A percentile compares a stretch with the other conserved stretches of the same genome.
Conservation (phyloP, 2,888 invertebrate genomes). For the Pandemis heparana region DNA sequence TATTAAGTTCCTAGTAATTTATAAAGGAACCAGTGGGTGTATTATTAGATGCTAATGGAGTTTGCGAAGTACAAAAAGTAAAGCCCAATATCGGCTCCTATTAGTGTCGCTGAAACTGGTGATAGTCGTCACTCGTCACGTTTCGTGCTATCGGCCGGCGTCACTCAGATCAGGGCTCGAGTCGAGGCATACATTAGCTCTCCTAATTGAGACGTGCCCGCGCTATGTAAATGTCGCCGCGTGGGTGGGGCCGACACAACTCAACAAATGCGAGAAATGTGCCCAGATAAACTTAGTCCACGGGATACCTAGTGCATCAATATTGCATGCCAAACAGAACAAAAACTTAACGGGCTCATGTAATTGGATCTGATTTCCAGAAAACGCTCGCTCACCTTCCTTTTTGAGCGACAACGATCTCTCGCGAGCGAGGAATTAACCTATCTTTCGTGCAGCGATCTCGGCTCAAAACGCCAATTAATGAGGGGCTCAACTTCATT, state of each 20-base stretch:
- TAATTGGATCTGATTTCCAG: conserved; percentile 86
- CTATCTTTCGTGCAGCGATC: conserved; percentile 85
- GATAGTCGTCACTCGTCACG: conserved; percentile 84
- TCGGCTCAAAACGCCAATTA: conserved; percentile 86
- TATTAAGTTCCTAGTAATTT: conserved; percentile 43
- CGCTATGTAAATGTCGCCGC: conserved; percentile 83
- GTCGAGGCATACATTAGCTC: conserved; percentile 86
- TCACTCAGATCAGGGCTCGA: conserved; percentile 78
- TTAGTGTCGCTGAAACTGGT: conserved; percentile 77
- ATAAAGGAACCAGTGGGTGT: conserved; percentile 43
- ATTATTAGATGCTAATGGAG: conserved; percentile 53
- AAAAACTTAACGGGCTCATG: conserved; percentile 83
- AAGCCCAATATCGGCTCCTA: conserved; percentile 69
- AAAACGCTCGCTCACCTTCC: conserved; percentile 83
- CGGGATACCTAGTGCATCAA: conserved; percentile 71
- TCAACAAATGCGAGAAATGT: conserved; percentile 71
- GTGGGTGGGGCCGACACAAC: conserved; percentile 78
- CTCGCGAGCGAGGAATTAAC: conserved; percentile 83
- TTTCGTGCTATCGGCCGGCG: conserved; percentile 81
- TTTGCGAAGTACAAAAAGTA: conserved; percentile 56
- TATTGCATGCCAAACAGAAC: conserved; percentile 78
- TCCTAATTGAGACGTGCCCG: conserved; percentile 85
- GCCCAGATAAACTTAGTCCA: conserved; percentile 26
- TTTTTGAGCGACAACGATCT: conserved; percentile 85
- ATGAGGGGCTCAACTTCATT: conserved; percentile 86